Evolutionary conservation across 2,113 vertebrate genomes (phyloP), one percentile per base, ranked within the genome.

Genomic region (Eptatretus burgeri): DNA sequence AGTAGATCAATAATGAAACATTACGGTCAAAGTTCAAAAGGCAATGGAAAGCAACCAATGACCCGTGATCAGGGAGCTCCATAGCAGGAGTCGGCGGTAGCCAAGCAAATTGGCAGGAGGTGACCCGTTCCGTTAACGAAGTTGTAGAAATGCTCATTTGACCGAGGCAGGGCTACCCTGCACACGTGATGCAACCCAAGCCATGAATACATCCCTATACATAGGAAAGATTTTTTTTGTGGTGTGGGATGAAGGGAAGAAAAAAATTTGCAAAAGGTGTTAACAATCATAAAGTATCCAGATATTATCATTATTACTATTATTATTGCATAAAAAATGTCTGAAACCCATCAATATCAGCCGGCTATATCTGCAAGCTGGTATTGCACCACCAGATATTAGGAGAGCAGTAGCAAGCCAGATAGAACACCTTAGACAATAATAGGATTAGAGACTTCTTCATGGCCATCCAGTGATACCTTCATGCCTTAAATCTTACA

Each of bases 151-250:
- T 41, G 65, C 67, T 69, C 75, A 78, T 69, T 78, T 78, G 62
- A 78, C 76, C 69, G 75, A 72, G 14, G 76, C 76, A 41, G 75
- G 69, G 19, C 72, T 70, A 65, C 68, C 74, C 66, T 75, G 70
- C 69, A 71, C 76, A 71, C 77, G 75, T 63, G 75, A 73, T 50
- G 75, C 75, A 65, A 78, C 68, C 75, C 75, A 78, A 65, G 73
- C 73, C 66, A 75, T 69, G 69, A 78, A 77, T 16, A 75, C 73
- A 64, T 77, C 76, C 68, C 76, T 77, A 69, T 1, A 41, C 27
- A 41, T 7, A 41, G 27, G n/a, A n/a, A 19, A n/a, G n/a, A 2
- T 20, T 2, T 13, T 19, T 10, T 60, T 20, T 5, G 5, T 18
- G 53, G 19, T 19, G 56, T 20, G n/a, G 56, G 10, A 17, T 60